Percentiles rank a stretch among this genome's conserved stretches.
These are phyloP conservation scores for Pissodes strobi DNA, from an alignment of 1,140 invertebrate species.

Conservation along the genomic window DNA sequence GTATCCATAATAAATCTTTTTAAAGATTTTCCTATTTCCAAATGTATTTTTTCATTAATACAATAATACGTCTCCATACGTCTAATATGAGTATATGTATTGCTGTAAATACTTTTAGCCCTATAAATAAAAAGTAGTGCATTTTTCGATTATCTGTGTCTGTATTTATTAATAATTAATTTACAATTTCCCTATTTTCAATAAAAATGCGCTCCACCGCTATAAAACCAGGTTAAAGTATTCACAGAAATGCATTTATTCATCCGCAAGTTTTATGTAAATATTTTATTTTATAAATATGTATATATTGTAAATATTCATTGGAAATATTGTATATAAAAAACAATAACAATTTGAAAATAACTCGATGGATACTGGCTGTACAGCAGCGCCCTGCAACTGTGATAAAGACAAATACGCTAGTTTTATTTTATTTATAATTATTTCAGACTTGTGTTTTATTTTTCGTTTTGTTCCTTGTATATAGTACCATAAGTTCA, in stretches of 20 bases:
- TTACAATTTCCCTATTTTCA: neutral
- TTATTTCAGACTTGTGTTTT: neutral
- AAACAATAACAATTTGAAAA: neutral
- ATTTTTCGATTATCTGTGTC: no score
- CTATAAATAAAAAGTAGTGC: no score
- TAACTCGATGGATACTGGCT: neutral
- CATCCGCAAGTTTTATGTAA: no score
- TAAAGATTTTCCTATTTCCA: no score
- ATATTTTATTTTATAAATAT: no score
- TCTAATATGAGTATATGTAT: no score
- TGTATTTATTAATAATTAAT: neutral
- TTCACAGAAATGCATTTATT: neutral
- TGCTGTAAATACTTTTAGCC: no score
- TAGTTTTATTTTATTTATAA: neutral
- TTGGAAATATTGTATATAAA: neutral
- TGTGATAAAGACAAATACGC: slow-evolving; percentile 3
- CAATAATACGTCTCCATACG: no score
- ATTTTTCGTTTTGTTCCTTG: slow-evolving; percentile 5
- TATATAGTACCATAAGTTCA: no score
- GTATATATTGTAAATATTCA: neutral
- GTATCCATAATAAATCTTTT: no score
- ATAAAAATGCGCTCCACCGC: neutral
- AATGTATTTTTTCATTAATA: no score
- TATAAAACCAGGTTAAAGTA: neutral
- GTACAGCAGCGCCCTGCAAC: neutral